Base-by-base conservation (phyloP, 2,797 vertebrate species). In the Crocodylus rhombifer region DNA sequence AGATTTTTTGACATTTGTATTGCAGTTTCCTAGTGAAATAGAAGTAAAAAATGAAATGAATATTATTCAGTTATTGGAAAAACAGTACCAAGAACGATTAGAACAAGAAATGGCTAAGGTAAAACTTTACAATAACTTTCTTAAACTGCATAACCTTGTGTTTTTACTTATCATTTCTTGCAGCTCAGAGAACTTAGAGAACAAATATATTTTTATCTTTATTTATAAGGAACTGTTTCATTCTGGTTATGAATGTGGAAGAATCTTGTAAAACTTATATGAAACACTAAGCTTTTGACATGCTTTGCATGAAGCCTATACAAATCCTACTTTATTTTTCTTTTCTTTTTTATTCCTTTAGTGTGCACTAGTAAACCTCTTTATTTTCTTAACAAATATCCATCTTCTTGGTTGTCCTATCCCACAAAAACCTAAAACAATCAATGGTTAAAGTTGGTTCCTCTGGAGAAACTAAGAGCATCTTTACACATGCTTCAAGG, bases 91-190 rank as follows among this genome's bases (percentile, higher is more conserved):
- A 95, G 98, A 98, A 96, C 98, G 95, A 96, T 97, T 99, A 94
- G 98, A 99, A 97, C 98, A 99, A 97, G 99, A 99, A 98, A 98
- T 99, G 79, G 99, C 99, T 57, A 99, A 99, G 98, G 99, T 99
- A 98, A 67, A 64, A 6, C 16, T 76, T 82, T 76, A 60, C 85
- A 75, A 33, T 26, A 18, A 78, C 42, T 1, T 0, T 89, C 62
- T 92, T 23, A 79, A 88, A 76, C 75, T 3, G 0, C 25, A 90
- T 73, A 0, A 8, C 3, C 4, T 18, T 8, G 7, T 4, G 14
- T 28, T 80, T 81, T 82, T 12, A 11, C 90, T 84, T 95, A 13
- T 11, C 2, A 1, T 90, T 91, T 92, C 58, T 80, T 36, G 69
- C 21, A 81, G 15, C 83, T 89, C 14, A 6, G 51, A 23, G 18